Evolutionary conservation across 1,140 invertebrate genomes (phyloP).

Genomic region (Trypoxylus dichotomus): DNA sequence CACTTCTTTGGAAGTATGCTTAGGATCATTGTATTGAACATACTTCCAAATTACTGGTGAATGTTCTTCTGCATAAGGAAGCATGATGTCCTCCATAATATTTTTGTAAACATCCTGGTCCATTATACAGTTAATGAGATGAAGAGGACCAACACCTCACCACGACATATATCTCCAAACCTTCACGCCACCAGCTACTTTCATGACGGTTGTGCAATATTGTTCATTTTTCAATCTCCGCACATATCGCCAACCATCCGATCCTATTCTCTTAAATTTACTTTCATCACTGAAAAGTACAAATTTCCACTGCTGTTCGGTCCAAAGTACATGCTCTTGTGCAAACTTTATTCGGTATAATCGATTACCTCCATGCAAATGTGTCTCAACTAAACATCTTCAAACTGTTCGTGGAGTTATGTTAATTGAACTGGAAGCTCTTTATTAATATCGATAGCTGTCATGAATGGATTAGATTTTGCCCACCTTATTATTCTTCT

Average conservation of each 20-base stretch:
- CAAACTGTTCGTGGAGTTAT: constrained; percentile 1
- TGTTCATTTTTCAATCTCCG: neutral
- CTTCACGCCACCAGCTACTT: neutral
- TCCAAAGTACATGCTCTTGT: neutral
- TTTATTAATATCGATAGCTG: constrained; percentile 18
- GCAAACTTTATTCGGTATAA: neutral
- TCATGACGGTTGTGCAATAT: neutral
- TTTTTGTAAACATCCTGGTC: neutral
- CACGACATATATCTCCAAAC: neutral
- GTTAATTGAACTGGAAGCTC: constrained; percentile 28
- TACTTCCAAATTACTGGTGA: neutral
- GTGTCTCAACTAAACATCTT: neutral
- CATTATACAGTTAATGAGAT: neutral
- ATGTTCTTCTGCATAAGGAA: too few species aligned
- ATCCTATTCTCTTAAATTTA: constrained; percentile 22
- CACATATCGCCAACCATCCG: neutral
- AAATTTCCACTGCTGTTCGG: neutral
- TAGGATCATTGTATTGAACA: neutral
- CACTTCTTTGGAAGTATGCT: neutral
- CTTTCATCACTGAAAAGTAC: neutral
- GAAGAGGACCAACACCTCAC: neutral
- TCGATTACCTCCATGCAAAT: neutral
- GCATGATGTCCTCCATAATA: neutral
- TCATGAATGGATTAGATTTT: constrained; percentile 4
- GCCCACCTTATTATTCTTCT: constrained; percentile 1